Percentiles rank a stretch among this genome's conserved stretches.
Conservation (phyloP, 1,140 invertebrate genomes). For the Cardiocondyla obscurior region DNA sequence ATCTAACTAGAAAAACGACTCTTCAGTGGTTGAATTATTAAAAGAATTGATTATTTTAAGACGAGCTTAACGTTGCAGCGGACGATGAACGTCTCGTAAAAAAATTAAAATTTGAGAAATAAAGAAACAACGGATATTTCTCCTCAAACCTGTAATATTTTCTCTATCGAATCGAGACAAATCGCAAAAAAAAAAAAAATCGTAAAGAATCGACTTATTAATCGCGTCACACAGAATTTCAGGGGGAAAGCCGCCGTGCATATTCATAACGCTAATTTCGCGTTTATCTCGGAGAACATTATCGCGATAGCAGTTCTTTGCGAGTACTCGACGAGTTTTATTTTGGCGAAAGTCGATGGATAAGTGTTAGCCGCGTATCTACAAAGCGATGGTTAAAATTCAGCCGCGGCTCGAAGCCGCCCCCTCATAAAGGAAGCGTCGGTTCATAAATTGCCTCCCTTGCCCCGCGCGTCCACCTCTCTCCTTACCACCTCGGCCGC, state of each 20-base stretch:
- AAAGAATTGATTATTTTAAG: no score
- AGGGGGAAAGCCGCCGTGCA: not conserved
- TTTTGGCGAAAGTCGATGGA: not conserved
- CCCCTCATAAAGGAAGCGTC: constrained; percentile 82
- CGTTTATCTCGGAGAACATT: not conserved
- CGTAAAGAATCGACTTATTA: not conserved
- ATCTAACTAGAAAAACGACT: not conserved
- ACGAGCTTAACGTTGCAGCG: not conserved
- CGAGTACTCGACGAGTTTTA: not conserved
- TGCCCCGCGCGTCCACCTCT: not conserved
- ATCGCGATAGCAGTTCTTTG: constrained; percentile 3
- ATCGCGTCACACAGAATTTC: not conserved
- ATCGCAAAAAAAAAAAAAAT: not conserved
- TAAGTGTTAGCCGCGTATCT: constrained; percentile 37
- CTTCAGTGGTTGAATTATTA: not conserved
- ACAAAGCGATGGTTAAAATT: constrained; percentile 77
- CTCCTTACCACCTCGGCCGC: constrained; percentile 44
- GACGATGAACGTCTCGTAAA: not conserved
- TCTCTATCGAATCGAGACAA: not conserved
- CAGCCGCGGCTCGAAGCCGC: constrained; percentile 74
- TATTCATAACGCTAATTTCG: not conserved
- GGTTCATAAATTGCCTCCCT: constrained; percentile 82
- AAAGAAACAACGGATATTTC: not conserved
- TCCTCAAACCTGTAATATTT: not conserved
- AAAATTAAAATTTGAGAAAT: not conserved